Base-by-base conservation (phyloP, 2,113 vertebrate species). In the Clarias magur region DNA sequence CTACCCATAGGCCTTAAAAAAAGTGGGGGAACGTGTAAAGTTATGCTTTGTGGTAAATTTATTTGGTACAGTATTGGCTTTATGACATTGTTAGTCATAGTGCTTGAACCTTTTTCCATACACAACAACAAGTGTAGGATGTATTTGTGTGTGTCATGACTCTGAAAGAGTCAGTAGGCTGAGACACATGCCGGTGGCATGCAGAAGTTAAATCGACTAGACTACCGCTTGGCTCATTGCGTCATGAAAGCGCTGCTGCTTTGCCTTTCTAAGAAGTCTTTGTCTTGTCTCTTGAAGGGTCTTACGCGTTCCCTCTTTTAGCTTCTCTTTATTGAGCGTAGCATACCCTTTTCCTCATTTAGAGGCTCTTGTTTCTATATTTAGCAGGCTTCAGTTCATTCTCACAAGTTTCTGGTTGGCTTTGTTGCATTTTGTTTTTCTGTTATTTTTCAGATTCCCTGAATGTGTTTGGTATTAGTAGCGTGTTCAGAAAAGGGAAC, bases 391-490 rank as follows among this genome's bases (percentile, higher is more conserved):
- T 25, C 42, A 25, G 10, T 82, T 65, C 34, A 65, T 2, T 15
- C 6, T 65, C 48, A 17, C 60, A 17, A 9, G 38, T n/a, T 82
- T 17, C 9, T 82, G 60, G 13, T 67, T 82, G 80, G 23, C 80
- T 48, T 53, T 65, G 21, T 12, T 82, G 3, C 23, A n/a, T 82
- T 67, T 67, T 21, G 9, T 38, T 23, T 63, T n/a, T 59, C 53
- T 79, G 9, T 62, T 21, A 38, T 27, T 27, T 53, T 67, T 19
- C 15, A 5, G 42, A 2, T 27, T 53, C 25, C 1, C 3, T 25
- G 25, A 67, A 30, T 53, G 42, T 54, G 42, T 67, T 83, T 65
- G 80, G 59, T 63, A 25, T 65, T 82, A 65, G 59, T 82, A 65
- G 30, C 30, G 15, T n/a, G 30, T 59, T 38, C 57, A 21, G 59